Evolutionary conservation across 2,888 invertebrate genomes (phyloP).

Genomic region (Pteria penguin): DNA sequence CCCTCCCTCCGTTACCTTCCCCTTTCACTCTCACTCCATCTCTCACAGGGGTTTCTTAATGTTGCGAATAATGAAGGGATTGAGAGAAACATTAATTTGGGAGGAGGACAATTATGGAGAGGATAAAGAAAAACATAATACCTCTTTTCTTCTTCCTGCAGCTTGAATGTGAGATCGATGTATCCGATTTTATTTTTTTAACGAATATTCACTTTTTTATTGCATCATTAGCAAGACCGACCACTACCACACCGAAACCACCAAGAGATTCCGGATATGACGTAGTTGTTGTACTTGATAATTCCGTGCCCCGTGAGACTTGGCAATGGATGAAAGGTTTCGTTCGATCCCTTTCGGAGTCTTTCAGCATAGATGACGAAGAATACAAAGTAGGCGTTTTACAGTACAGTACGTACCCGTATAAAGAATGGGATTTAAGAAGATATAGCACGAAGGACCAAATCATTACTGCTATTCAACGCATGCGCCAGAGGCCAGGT

Average conservation of each 20-base stretch:
- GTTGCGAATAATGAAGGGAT: no score
- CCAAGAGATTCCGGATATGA: conserved; percentile 50
- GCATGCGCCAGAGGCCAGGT: conserved; percentile 26
- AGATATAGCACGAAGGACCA: conserved; percentile 41
- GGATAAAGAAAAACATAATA: no score
- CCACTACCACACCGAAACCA: conserved; percentile 25
- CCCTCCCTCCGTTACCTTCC: no score
- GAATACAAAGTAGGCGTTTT: conserved; percentile 60
- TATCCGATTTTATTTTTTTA: no score
- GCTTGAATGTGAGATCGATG: no score
- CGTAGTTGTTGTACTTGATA: conserved; percentile 59
- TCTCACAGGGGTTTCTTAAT: no score
- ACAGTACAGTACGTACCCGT: conserved; percentile 60
- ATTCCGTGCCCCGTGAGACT: conserved; percentile 53
- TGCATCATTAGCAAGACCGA: conserved; percentile 20
- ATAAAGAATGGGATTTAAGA: conserved; percentile 20
- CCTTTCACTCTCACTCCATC: no score
- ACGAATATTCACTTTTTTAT: neutral
- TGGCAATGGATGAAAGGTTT: conserved; percentile 63
- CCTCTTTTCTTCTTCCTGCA: no score
- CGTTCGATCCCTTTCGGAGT: conserved; percentile 50
- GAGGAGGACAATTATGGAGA: no score
- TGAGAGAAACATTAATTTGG: no score
- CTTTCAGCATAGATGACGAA: conserved; percentile 64
- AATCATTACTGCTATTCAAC: conserved; percentile 39